Percentiles rank a stretch among this genome's conserved stretches.
phyloP scores from a whole-genome alignment of 1,140 invertebrate genomes.

The Colletes latitarsis region DNA sequence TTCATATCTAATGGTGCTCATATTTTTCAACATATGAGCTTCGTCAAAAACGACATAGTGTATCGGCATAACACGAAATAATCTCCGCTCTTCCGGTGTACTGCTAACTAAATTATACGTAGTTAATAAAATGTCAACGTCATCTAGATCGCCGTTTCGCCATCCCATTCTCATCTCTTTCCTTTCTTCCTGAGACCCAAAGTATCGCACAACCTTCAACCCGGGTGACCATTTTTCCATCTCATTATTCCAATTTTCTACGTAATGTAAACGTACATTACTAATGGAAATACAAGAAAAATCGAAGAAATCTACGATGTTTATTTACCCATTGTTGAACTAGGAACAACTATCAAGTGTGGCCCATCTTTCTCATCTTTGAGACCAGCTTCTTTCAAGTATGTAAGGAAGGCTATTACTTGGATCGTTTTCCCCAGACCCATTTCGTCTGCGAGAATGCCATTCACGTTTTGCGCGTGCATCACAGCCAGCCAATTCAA shows the following conservation, averaged over 20 bases:
- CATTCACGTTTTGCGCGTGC: constrained; percentile 94
- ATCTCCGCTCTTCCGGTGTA: constrained; percentile 92
- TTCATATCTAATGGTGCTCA: constrained; percentile 94
- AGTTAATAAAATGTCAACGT: constrained; percentile 93
- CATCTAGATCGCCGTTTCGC: constrained; percentile 87
- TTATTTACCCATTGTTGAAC: constrained; percentile 90
- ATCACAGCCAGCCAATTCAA: constrained; percentile 96
- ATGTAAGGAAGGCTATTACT: constrained; percentile 93
- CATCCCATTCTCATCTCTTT: constrained; percentile 88
- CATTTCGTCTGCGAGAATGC: constrained; percentile 97
- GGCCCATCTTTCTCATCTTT: constrained; percentile 84
- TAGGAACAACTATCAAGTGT: constrained; percentile 95
- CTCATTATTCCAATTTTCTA: constrained; percentile 91
- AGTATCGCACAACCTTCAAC: constrained; percentile 92
- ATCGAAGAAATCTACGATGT: not conserved
- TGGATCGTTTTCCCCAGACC: constrained; percentile 96
- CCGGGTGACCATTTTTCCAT: constrained; percentile 92
- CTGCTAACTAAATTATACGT: constrained; percentile 92
- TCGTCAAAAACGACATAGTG: constrained; percentile 98
- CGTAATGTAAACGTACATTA: constrained; percentile 6
- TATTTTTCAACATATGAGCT: constrained; percentile 99
- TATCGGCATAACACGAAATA: constrained; percentile 94
- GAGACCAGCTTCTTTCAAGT: constrained; percentile 88
- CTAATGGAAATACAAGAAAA: not conserved
- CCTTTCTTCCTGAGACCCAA: constrained; percentile 93